phyloP scores from a whole-genome alignment of 37 sponge, comb jelly and placozoan species.

The Halichondria panicea region DNA sequence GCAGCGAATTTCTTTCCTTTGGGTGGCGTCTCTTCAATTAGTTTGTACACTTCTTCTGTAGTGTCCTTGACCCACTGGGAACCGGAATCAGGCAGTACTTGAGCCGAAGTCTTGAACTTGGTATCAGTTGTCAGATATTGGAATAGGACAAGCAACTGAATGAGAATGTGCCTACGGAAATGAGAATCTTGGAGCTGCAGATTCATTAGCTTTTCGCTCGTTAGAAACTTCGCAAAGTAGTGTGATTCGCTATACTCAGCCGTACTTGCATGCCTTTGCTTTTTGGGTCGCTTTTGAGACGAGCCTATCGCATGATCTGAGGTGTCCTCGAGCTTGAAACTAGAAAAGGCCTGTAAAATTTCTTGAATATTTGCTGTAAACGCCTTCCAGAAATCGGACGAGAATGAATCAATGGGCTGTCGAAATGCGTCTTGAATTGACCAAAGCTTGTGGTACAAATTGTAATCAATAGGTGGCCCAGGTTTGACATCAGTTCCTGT shows the following conservation, averaged over 20 bases:
- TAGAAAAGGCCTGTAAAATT: slow-evolving; percentile 63
- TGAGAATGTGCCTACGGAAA: slow-evolving; percentile 88
- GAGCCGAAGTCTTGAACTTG: slow-evolving; percentile 81
- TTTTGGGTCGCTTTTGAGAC: too few species aligned
- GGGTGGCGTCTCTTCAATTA: slow-evolving; percentile 93
- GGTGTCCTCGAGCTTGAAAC: slow-evolving; percentile 74
- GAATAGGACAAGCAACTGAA: slow-evolving; percentile 94
- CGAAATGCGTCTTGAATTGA: slow-evolving; percentile 92
- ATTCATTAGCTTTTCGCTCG: slow-evolving; percentile 94
- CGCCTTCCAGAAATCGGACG: slow-evolving; percentile 68
- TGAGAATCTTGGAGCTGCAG: slow-evolving; percentile 89
- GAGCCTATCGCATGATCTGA: too few species aligned
- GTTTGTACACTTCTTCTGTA: slow-evolving; percentile 75
- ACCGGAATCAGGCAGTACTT: slow-evolving; percentile 73
- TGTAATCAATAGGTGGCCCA: slow-evolving; percentile 61
- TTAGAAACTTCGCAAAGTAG: slow-evolving; percentile 98
- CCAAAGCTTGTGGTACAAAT: slow-evolving; percentile 94
- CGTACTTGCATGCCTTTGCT: slow-evolving; percentile 5
- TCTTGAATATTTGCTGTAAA: slow-evolving; percentile 50
- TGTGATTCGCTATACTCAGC: slow-evolving; percentile 54
- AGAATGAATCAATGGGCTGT: slow-evolving; percentile 83
- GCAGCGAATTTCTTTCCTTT: slow-evolving; percentile 80
- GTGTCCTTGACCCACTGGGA: slow-evolving; percentile 68
- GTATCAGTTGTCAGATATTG: slow-evolving; percentile 88
- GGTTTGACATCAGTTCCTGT: slow-evolving; percentile 3